Evolutionary conservation across 2,113 vertebrate genomes (phyloP).

Genomic region (Mugil cephalus): DNA sequence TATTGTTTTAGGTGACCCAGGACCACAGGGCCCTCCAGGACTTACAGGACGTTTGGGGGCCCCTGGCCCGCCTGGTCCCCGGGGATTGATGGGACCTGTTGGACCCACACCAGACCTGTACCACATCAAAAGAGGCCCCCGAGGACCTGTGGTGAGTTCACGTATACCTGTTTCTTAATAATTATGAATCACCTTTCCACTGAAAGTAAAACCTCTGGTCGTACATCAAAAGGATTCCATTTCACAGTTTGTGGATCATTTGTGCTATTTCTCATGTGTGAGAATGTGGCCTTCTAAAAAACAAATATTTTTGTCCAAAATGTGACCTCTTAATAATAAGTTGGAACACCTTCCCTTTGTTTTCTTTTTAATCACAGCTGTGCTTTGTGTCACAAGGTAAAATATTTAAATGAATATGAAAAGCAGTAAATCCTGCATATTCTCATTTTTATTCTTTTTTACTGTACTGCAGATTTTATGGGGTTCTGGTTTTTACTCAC

Average conservation of each 20-base stretch:
- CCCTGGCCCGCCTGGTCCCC: constrained; percentile 90
- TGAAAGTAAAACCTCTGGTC: background rate
- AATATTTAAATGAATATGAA: background rate
- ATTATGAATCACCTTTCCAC: too few relatives aligned
- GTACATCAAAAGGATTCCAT: too few relatives aligned
- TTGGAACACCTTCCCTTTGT: constrained; percentile 13
- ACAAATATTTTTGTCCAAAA: constrained; percentile 23
- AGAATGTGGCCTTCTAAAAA: too few relatives aligned
- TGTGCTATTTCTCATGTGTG: too few relatives aligned
- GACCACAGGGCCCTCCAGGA: constrained; percentile 90
- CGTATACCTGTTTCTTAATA: background rate
- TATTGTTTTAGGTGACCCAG: constrained; percentile 86
- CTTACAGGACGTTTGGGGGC: constrained; percentile 86
- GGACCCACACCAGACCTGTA: constrained; percentile 95
- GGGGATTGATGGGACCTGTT: constrained; percentile 95
- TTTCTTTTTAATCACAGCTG: constrained; percentile 1
- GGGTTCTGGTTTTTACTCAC: background rate
- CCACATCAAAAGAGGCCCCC: constrained; percentile 93
- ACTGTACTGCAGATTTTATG: background rate
- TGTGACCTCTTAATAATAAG: constrained; percentile 28
- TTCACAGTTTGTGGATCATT: too few relatives aligned
- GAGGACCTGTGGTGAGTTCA: constrained; percentile 93
- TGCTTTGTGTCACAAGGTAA: constrained; percentile 2
- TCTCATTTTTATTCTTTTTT: constrained; percentile 1
- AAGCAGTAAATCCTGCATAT: constrained; percentile 16